These are phyloP conservation scores for Pseudococcus longispinus DNA, from an alignment of 2,888 invertebrate species.

Conservation along the genomic window DNA sequence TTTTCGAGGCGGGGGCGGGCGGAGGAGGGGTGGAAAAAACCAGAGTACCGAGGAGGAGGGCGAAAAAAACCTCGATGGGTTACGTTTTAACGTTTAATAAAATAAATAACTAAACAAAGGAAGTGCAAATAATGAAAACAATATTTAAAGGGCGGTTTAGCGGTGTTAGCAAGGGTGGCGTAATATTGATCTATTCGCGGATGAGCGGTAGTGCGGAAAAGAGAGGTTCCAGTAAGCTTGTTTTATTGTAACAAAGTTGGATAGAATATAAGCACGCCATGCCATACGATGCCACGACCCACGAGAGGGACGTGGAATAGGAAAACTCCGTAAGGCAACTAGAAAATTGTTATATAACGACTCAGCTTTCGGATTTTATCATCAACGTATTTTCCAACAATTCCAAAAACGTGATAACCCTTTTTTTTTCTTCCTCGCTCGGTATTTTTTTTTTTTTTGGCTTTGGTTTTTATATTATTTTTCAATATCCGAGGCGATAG, in stretches of 20 bases:
- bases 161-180: constrained; percentile 41
- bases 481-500: constrained; percentile 19
- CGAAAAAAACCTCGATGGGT: constrained; percentile 8
- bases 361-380: constrained; percentile 45
- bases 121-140: constrained; percentile 56
- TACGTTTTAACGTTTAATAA: constrained; percentile 50
- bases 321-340: constrained; percentile 52
- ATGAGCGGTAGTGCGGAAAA: constrained; percentile 36
- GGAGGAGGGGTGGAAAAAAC: too few species aligned
- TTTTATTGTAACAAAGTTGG: constrained; percentile 50
- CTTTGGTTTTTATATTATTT: constrained; percentile 39
- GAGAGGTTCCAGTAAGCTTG: constrained; percentile 36
- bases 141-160: constrained; percentile 55
- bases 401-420: constrained; percentile 33
- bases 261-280: constrained; percentile 30
- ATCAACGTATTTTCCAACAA: constrained; percentile 24
- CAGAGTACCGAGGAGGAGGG: not conserved
- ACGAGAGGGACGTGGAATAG: constrained; percentile 15
- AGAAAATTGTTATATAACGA: constrained; percentile 56
- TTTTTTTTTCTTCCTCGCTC: constrained; percentile 9
- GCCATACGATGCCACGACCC: too few species aligned
- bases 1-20: too few species aligned
- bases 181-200: constrained; percentile 52
- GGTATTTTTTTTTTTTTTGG: not conserved
- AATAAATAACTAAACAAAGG: constrained; percentile 56